phyloP scores from a whole-genome alignment of 2,113 vertebrate genomes.

The Macrotis lagotis region DNA sequence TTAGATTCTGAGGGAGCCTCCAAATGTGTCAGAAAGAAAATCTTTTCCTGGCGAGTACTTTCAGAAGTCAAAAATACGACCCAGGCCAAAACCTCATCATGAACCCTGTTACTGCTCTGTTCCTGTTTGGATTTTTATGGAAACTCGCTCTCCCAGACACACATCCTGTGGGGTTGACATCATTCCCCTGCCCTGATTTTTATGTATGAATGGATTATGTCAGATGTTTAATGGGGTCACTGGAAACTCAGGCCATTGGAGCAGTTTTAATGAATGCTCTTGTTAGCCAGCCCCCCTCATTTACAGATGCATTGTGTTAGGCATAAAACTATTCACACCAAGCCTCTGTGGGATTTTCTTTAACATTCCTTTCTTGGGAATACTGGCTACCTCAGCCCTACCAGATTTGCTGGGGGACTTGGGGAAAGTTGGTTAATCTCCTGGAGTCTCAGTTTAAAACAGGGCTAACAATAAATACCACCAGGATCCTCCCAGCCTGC shows the following conservation, averaged over 20 bases:
- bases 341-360: slow-evolving; percentile 47
- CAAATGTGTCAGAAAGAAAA: slow-evolving; percentile 49
- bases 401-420: slow-evolving; percentile 53
- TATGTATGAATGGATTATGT: slow-evolving; percentile 74
- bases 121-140: slow-evolving; percentile 77
- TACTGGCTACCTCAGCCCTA: neutral
- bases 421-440: slow-evolving; percentile 59
- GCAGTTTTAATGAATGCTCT: slow-evolving; percentile 63
- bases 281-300: slow-evolving; percentile 15
- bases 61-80: slow-evolving; percentile 59
- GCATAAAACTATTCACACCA: neutral
- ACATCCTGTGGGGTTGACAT: slow-evolving; percentile 60
- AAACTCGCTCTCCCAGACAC: slow-evolving; percentile 63
- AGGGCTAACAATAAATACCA: neutral
- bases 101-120: slow-evolving; percentile 52
- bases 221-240: slow-evolving; percentile 70
- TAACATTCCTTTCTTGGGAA: slow-evolving; percentile 40
- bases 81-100: slow-evolving; percentile 60
- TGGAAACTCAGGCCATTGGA: slow-evolving; percentile 28
- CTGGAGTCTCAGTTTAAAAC: slow-evolving; percentile 34
- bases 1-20: neutral
- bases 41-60: slow-evolving; percentile 59
- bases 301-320: slow-evolving; percentile 48
- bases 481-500: neutral
- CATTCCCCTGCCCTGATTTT: slow-evolving; percentile 70